Conservation (phyloP, 2,797 vertebrate species). For the Sylvia borin region DNA sequence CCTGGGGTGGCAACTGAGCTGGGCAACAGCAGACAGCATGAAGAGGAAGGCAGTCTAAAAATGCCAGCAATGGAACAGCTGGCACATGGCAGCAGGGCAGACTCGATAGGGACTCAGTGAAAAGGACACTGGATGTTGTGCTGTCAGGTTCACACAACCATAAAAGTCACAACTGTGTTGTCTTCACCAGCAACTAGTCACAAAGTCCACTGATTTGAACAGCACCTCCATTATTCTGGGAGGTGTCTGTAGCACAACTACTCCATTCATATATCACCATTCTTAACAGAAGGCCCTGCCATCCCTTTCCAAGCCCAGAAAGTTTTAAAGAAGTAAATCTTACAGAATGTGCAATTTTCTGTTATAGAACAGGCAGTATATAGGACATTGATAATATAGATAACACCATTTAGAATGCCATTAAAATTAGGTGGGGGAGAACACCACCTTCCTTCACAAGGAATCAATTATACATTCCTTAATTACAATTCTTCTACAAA, state of each 20-base stretch:
- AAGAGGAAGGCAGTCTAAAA: neutral
- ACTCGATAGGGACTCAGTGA: accelerated
- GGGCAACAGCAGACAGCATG: neutral
- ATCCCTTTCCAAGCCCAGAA: neutral
- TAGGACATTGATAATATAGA: neutral
- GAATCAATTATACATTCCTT: neutral
- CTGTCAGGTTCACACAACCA: neutral
- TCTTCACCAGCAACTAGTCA: neutral
- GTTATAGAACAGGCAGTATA: neutral
- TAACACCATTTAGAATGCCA: neutral
- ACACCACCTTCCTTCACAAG: neutral
- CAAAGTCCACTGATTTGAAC: neutral
- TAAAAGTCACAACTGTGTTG: neutral
- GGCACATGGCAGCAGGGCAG: neutral
- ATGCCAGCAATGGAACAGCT: neutral
- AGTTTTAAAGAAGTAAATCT: neutral
- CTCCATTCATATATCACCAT: neutral
- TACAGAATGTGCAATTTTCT: neutral
- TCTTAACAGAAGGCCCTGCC: neutral
- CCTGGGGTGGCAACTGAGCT: neutral
- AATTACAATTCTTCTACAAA: neutral
- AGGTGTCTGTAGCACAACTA: neutral
- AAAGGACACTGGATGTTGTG: neutral
- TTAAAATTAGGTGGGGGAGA: neutral
- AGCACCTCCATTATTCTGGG: neutral